Conservation (phyloP, 2,113 vertebrate species). For the Enhydra lutris region DNA sequence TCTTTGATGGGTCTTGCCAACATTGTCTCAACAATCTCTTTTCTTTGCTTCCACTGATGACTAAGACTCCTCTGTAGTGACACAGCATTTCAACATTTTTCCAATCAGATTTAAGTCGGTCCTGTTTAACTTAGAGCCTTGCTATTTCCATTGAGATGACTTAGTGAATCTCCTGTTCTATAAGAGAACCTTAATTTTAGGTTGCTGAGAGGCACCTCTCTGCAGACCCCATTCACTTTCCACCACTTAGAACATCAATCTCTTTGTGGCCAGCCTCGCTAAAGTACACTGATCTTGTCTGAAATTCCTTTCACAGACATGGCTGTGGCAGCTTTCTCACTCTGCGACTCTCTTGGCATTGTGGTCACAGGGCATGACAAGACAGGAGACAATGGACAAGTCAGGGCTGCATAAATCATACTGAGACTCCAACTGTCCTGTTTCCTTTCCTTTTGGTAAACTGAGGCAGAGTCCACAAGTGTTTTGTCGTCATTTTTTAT, state of each 20-base stretch:
- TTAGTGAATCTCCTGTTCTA: background rate
- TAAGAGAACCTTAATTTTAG: background rate
- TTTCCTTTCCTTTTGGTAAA: background rate
- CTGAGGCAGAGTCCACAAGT: background rate
- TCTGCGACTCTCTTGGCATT: background rate
- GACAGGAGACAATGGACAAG: background rate
- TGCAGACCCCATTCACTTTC: background rate
- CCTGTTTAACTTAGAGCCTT: background rate
- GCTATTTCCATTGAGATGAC: background rate
- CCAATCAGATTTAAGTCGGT: background rate
- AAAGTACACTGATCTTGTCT: background rate
- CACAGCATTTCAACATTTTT: background rate
- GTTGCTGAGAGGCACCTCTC: background rate
- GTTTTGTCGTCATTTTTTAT: background rate
- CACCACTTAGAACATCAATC: no score
- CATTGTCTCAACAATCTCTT: background rate
- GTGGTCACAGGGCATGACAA: background rate
- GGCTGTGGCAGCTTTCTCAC: background rate
- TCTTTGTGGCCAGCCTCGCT: background rate
- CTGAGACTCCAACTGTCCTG: background rate
- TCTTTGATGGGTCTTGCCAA: background rate
- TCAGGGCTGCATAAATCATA: background rate
- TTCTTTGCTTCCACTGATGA: background rate
- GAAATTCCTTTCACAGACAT: background rate
- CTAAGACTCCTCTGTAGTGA: background rate